phyloP scores from a whole-genome alignment of 2,888 invertebrate species.

The Acanthosoma haemorrhoidale region DNA sequence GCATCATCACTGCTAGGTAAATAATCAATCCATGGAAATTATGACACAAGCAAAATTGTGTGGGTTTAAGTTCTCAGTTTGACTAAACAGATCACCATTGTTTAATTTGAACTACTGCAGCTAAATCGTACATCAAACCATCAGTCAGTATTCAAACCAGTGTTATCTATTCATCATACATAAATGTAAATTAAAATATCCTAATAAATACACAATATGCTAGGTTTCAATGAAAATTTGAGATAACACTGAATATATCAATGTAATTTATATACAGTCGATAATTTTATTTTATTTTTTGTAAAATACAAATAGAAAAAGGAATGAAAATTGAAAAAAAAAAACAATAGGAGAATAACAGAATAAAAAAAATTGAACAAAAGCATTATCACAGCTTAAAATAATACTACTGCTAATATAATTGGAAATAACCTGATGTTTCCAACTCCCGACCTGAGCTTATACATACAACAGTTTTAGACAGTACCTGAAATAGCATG shows the following conservation, averaged over 20 bases:
- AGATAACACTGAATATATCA: not conserved
- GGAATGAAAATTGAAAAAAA: not conserved
- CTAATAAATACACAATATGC: not conserved
- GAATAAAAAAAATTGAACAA: not conserved
- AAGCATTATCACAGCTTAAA: constrained; percentile 25
- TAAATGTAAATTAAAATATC: not conserved
- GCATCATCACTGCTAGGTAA: too few species aligned
- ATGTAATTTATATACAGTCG: not conserved
- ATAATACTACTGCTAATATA: constrained; percentile 7
- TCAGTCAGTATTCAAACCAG: too few species aligned
- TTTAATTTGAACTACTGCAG: too few species aligned
- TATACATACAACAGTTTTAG: not conserved
- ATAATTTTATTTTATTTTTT: not conserved
- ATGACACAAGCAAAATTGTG: too few species aligned
- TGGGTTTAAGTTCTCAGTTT: too few species aligned
- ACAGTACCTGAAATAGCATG: not conserved
- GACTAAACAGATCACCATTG: too few species aligned
- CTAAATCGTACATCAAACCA: too few species aligned
- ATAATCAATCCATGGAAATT: too few species aligned
- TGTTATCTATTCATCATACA: too few species aligned
- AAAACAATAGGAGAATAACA: not conserved
- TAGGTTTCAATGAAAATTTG: not conserved
- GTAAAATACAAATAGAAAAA: not conserved
- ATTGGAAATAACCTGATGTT: not conserved
- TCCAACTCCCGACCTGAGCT: not conserved